Base-by-base conservation (phyloP, 2,113 vertebrate genomes). In the Lepus americanus region DNA sequence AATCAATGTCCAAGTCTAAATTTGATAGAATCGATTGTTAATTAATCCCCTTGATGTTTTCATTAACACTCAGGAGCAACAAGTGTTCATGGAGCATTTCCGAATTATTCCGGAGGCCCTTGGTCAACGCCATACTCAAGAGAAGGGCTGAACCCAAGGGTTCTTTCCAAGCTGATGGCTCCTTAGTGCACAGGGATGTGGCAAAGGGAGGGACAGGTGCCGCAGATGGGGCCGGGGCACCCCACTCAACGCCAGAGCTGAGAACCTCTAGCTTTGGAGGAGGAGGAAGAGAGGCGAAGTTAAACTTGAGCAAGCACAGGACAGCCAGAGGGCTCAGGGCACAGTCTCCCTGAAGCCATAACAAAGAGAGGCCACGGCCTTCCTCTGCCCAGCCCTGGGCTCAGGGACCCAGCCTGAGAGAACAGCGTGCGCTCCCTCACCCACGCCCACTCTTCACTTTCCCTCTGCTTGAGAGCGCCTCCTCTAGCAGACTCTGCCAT, bases 31-130 rank as follows among this genome's bases (percentile, higher is more conserved):
- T 98, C 99, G 99, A 99, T 99, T 99, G 98, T 99, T 99, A 99
- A 99, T 99, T 99, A 99, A 99, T 99, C 99, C 99, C 99, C 99
- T 99, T 98, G 99, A 98, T 99, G 99, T 99, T 99, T 99, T 98
- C 98, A 98, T 98, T 98, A 98, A 98, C 99, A 98, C 98, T 98
- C 98, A 98, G 97, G 97, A 98, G 98, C 98, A 98, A 99, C 98
- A 99, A 98, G 98, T 99, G 97, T 97, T 98, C 97, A 95, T 98
- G 98, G 97, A 98, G 98, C 98, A 97, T 98, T 97, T 96, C 95
- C 99, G 98, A 99, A 99, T 99, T 98, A 99, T 99, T 99, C 98
- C 99, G 97, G 87, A 98, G 97, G 97, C 97, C 97, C 97, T 98
- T 95, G 91, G 97, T 95, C 96, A 95, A 96, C 96, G 97, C 92